Conservation (phyloP, 2,113 vertebrate genomes). For the Vidua chalybeata region DNA sequence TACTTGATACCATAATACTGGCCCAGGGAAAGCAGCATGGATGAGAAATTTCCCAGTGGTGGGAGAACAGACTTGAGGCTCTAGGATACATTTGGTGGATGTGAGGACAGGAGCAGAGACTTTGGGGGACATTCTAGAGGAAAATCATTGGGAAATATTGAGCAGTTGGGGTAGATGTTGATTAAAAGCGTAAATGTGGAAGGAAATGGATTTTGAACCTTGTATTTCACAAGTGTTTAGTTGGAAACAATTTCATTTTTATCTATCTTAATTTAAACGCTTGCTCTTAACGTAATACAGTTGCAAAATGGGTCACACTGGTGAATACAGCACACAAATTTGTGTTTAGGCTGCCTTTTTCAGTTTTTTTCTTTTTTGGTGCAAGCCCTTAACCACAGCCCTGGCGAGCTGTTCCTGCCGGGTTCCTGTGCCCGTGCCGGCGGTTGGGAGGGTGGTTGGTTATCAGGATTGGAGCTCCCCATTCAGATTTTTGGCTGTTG, state of each 20-base stretch:
- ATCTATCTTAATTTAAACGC: background rate
- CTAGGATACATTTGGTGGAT: background rate
- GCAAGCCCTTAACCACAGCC: background rate
- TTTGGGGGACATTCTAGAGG: background rate
- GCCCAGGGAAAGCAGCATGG: background rate
- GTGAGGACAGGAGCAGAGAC: background rate
- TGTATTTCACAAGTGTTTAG: background rate
- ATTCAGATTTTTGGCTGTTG: background rate
- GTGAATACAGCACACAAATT: rapidly evolving
- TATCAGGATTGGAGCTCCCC: background rate
- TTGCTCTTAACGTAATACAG: background rate
- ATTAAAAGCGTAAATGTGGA: background rate
- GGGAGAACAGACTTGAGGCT: background rate
- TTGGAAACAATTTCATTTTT: background rate
- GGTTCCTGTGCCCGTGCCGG: background rate
- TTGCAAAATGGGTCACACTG: background rate
- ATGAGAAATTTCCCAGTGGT: background rate
- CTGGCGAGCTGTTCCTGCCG: background rate
- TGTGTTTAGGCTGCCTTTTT: background rate
- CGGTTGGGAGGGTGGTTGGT: background rate
- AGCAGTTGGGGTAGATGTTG: background rate
- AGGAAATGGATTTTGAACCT: background rate
- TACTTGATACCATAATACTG: background rate
- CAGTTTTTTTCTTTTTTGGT: background rate
- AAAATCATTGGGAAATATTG: background rate